Evolutionary conservation across 1,140 invertebrate species (phyloP).

Genomic region (Atta texana): DNA sequence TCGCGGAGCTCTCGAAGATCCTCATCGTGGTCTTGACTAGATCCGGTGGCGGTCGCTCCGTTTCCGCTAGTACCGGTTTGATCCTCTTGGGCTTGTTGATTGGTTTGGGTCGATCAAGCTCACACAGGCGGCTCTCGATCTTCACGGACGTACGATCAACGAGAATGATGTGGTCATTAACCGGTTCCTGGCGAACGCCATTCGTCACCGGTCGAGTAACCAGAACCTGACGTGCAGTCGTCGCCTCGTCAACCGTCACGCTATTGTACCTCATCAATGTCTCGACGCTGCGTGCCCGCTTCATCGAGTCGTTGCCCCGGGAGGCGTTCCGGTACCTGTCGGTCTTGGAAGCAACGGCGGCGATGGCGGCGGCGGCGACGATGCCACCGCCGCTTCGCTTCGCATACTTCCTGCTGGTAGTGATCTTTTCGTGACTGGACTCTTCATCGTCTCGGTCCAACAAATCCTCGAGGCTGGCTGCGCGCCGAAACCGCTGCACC

Average conservation of each 20-base stretch:
- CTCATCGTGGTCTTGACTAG: constrained; percentile 93
- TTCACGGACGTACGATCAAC: constrained; percentile 93
- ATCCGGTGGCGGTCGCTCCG: constrained; percentile 94
- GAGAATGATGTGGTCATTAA: constrained; percentile 89
- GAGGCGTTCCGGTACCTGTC: constrained; percentile 84
- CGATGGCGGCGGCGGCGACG: constrained; percentile 51
- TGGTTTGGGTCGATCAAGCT: constrained; percentile 78
- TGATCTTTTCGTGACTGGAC: constrained; percentile 64
- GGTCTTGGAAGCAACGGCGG: constrained; percentile 65
- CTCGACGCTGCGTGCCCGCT: constrained; percentile 94
- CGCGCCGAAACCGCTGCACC: constrained; percentile 90
- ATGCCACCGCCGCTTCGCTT: constrained; percentile 68
- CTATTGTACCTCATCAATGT: constrained; percentile 89
- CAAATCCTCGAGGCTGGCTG: constrained; percentile 94
- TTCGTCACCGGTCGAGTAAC: constrained; percentile 24
- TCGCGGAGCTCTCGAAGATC: constrained; percentile 92
- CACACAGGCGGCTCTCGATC: constrained; percentile 88
- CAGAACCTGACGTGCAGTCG: constrained; percentile 12
- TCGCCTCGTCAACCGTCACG: constrained; percentile 64
- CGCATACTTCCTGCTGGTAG: constrained; percentile 73
- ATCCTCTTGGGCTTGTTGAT: constrained; percentile 89
- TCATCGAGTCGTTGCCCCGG: constrained; percentile 89
- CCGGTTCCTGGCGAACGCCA: constrained; percentile 79
- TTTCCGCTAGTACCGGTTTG: constrained; percentile 91
- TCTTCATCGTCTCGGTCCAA: constrained; percentile 89